Conservation (phyloP, 2,113 vertebrate genomes). For the Oenanthe melanoleuca region DNA sequence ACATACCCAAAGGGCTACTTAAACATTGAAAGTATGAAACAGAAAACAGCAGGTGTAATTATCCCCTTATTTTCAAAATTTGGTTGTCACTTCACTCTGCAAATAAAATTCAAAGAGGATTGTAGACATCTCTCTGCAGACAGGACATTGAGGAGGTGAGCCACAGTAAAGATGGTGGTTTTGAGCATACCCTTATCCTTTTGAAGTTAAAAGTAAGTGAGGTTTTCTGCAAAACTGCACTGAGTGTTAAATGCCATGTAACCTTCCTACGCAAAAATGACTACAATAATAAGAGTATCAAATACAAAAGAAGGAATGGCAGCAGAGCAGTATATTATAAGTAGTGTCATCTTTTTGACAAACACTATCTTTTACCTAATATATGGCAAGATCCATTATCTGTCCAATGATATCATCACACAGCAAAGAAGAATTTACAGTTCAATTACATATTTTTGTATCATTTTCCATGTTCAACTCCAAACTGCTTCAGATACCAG, state of each 20-base stretch:
- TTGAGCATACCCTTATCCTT: neutral
- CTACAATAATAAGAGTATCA: neutral
- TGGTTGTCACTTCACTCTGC: neutral
- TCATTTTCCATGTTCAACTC: neutral
- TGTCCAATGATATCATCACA: neutral
- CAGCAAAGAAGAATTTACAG: neutral
- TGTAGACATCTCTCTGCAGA: neutral
- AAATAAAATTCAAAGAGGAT: neutral
- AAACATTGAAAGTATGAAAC: neutral
- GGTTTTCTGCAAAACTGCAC: neutral
- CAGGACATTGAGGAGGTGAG: neutral
- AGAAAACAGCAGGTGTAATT: neutral
- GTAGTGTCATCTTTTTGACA: neutral
- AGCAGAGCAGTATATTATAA: neutral
- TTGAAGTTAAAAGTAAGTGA: neutral
- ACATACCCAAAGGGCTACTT: neutral
- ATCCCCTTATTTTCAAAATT: neutral
- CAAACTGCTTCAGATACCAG: neutral
- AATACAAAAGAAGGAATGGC: neutral
- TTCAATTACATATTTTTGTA: neutral
- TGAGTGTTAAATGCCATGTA: neutral
- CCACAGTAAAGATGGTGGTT: neutral
- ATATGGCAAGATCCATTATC: neutral
- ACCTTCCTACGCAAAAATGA: neutral
- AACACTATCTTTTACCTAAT: neutral